Percentiles rank a stretch among this genome's conserved stretches.
phyloP scores from a whole-genome alignment of 2,113 vertebrate species.

The Anarhynchus alexandrinus region DNA sequence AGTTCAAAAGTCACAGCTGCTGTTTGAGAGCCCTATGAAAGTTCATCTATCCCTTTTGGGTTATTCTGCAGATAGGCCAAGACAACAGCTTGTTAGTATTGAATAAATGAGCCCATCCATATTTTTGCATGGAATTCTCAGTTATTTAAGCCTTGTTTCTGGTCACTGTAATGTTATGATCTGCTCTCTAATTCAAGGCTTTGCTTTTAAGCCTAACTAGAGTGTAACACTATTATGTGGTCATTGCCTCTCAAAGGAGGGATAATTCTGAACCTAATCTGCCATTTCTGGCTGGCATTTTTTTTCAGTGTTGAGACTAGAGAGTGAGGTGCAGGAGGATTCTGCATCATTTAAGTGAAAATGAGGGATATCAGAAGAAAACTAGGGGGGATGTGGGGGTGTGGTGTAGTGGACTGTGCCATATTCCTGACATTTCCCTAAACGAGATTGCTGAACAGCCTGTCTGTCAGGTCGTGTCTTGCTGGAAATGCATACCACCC shows the following conservation, averaged over 20 bases:
- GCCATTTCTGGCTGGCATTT: background rate
- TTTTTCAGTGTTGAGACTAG: background rate
- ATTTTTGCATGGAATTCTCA: constrained; percentile 19
- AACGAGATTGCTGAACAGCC: background rate
- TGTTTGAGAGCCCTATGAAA: background rate
- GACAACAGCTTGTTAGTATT: constrained; percentile 34
- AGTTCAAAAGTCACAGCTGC: background rate
- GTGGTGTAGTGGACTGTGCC: background rate
- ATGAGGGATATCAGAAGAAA: background rate
- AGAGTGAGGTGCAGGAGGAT: background rate
- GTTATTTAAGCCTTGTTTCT: background rate
- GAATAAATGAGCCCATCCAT: background rate
- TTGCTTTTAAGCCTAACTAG: constrained; percentile 27
- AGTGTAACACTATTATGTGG: background rate
- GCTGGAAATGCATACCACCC: background rate
- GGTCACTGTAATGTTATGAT: background rate
- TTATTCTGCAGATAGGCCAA: background rate
- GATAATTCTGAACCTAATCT: constrained; percentile 8
- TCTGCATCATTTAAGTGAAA: background rate
- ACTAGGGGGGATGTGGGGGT: background rate
- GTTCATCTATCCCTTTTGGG: background rate
- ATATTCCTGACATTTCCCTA: background rate
- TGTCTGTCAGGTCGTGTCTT: background rate
- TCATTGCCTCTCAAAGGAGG: constrained; percentile 9
- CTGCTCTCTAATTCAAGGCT: background rate